Conservation (phyloP, 2,797 vertebrate species). For the Sebastes iracundus region DNA sequence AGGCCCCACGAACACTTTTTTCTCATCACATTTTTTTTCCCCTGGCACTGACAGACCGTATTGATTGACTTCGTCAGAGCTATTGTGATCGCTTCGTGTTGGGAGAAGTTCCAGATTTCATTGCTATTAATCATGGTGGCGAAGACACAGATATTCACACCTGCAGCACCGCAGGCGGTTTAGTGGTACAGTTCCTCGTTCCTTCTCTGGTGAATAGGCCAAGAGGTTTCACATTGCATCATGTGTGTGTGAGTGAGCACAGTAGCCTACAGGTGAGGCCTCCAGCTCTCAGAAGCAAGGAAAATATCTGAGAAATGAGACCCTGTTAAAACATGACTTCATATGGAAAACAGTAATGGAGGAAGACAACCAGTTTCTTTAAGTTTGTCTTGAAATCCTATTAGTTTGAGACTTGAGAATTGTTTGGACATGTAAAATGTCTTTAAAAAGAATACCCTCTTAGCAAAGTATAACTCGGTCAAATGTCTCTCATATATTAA, state of each 20-base stretch:
- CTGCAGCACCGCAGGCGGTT: conserved; percentile 85
- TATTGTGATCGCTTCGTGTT: conserved; percentile 62
- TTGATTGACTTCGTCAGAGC: conserved; percentile 74
- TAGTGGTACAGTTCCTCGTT: conserved; percentile 76
- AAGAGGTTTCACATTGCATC: conserved; percentile 84
- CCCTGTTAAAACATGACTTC: conserved; percentile 73
- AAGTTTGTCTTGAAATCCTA: not conserved
- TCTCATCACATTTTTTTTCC: conserved; percentile 50
- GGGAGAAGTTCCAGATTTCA: conserved; percentile 73
- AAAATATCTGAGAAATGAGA: conserved; percentile 65
- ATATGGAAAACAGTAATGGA: conserved; percentile 45
- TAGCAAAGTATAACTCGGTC: not conserved
- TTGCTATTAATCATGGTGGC: conserved; percentile 82
- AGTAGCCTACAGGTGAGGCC: conserved; percentile 72
- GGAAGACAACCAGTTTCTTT: conserved; percentile 2
- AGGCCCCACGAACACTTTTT: conserved; percentile 54
- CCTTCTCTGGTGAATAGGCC: conserved; percentile 71
- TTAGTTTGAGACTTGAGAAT: not conserved
- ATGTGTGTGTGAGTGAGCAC: conserved; percentile 68
- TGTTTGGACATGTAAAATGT: not conserved
- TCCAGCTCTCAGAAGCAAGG: conserved; percentile 30
- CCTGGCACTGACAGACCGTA: conserved; percentile 65
- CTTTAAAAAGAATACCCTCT: not conserved
- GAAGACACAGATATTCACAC: conserved; percentile 81
- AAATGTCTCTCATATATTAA: not conserved